Evolutionary conservation across 2,113 vertebrate genomes (phyloP).

Genomic region (Procavia capensis): DNA sequence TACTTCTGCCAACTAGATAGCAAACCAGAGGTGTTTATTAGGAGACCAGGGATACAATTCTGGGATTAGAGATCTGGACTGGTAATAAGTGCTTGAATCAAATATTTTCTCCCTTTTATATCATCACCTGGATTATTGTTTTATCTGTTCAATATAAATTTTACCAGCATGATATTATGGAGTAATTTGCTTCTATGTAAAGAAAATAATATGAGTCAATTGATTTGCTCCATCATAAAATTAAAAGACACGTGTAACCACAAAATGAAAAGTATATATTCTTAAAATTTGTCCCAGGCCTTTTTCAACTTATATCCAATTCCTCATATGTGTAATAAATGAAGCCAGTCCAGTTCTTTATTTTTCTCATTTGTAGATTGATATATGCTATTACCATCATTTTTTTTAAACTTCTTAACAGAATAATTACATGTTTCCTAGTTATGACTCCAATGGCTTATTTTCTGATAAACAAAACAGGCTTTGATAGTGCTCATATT

Average conservation of each 20-base stretch:
- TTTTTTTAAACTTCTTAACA: neutral
- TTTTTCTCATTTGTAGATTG: neutral
- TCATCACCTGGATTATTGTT: neutral
- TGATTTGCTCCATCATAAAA: constrained; percentile 27
- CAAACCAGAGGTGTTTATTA: neutral
- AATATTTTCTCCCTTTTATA: neutral
- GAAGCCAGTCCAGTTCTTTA: neutral
- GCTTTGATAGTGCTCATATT: constrained; percentile 35
- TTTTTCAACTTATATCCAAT: neutral
- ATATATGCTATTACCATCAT: neutral
- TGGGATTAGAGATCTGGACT: neutral
- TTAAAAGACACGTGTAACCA: constrained; percentile 1
- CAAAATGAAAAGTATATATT: neutral
- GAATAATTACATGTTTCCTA: neutral
- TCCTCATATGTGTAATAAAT: neutral
- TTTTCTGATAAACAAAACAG: constrained; percentile 38
- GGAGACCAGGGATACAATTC: neutral
- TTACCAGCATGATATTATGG: constrained; percentile 48
- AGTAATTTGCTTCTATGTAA: neutral
- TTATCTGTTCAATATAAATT: constrained; percentile 12
- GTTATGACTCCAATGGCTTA: constrained; percentile 25
- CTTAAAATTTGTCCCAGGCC: neutral
- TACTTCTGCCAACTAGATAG: neutral
- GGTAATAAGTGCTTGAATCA: neutral
- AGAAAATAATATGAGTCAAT: neutral